Percentiles rank a stretch among this genome's conserved stretches.
Conservation (phyloP, 1,140 invertebrate genomes). For the Belonocnema kinseyi region DNA sequence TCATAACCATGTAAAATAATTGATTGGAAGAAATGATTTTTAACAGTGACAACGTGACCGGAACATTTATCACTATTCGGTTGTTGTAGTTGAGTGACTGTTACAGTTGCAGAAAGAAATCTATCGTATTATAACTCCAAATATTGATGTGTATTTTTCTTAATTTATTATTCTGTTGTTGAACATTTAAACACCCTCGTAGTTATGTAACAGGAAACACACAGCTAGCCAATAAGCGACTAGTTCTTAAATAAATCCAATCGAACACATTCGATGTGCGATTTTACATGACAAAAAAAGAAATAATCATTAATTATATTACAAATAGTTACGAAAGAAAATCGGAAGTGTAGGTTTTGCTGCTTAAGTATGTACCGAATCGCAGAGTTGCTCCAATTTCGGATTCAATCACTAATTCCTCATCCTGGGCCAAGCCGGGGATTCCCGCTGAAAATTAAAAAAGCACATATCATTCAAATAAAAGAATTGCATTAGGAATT, state of each 20-base stretch:
- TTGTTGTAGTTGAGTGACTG: constrained; percentile 38
- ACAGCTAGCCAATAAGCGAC: constrained; percentile 4
- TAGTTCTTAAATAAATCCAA: neutral
- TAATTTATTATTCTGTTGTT: constrained; percentile 41
- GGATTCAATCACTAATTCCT: constrained; percentile 73
- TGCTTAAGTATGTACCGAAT: constrained; percentile 78
- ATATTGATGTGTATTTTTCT: constrained; percentile 39
- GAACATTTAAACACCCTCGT: constrained; percentile 1
- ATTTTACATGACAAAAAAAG: constrained; percentile 1
- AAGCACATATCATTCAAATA: constrained; percentile 38
- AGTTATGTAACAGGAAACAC: constrained; percentile 22
- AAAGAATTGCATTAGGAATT: too few relatives aligned
- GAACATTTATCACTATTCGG: constrained; percentile 37
- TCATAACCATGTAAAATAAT: constrained; percentile 57
- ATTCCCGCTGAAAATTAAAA: constrained; percentile 60
- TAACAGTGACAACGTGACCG: constrained; percentile 26
- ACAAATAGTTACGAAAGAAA: constrained; percentile 68
- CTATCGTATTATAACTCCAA: constrained; percentile 30
- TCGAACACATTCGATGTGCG: neutral
- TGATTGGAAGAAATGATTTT: constrained; percentile 45
- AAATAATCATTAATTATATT: constrained; percentile 2
- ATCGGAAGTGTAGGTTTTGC: constrained; percentile 76
- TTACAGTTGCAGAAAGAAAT: constrained; percentile 38
- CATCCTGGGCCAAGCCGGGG: constrained; percentile 69
- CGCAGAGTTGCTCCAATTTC: constrained; percentile 74